Conservation (phyloP, 2,888 invertebrate genomes). For the Drosophila paucipuncta region DNA sequence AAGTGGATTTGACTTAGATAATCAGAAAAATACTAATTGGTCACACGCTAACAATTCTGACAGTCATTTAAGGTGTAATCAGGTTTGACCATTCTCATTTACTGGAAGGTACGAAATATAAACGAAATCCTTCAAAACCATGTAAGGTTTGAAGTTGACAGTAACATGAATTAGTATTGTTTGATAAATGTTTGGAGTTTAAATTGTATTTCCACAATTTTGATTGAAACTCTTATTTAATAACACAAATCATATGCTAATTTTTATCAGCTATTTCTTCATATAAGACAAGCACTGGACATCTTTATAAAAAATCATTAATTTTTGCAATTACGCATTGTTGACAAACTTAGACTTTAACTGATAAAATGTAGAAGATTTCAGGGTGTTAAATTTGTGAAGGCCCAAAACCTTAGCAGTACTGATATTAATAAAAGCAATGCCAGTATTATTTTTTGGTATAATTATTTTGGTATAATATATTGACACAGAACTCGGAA, state of each 20-base stretch:
- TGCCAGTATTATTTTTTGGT: slow-evolving; percentile 5
- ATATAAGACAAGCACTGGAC: neutral
- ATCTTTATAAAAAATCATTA: neutral
- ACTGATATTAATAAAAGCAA: slow-evolving; percentile 4
- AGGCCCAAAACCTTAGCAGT: neutral
- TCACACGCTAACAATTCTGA: neutral
- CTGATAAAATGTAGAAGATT: slow-evolving; percentile 7
- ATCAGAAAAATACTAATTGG: neutral
- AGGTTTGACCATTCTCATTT: neutral
- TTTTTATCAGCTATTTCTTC: slow-evolving; percentile 8
- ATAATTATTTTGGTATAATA: slow-evolving; percentile 7
- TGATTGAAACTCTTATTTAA: neutral
- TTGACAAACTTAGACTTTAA: neutral
- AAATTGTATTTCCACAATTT: neutral
- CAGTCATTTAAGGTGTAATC: neutral
- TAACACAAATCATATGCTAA: neutral
- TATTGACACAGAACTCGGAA: neutral
- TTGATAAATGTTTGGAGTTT: neutral
- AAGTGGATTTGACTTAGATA: neutral
- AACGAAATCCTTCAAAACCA: neutral
- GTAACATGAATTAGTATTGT: neutral
- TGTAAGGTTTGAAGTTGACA: neutral
- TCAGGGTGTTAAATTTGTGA: neutral
- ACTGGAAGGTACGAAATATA: neutral
- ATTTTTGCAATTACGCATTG: neutral